Conservation (phyloP, 2,797 vertebrate species). For the Sebastes umbrosus region DNA sequence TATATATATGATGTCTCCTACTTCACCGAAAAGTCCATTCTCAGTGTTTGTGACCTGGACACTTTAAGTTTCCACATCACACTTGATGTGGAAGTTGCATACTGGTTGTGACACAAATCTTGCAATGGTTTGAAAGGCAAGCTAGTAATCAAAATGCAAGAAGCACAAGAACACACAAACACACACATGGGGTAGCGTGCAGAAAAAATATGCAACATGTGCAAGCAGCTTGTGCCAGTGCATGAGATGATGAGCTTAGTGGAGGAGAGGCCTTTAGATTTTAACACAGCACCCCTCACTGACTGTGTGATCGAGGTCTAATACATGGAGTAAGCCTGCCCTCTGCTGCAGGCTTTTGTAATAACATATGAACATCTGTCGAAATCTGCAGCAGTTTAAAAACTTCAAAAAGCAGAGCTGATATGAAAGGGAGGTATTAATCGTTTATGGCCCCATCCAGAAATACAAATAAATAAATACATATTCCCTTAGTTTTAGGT, state of each 20-base stretch:
- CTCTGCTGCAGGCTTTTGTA: slow-evolving; percentile 24
- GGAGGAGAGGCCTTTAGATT: not conserved
- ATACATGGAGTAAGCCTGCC: slow-evolving; percentile 20
- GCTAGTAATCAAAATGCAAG: too few relatives aligned
- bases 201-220: too few relatives aligned
- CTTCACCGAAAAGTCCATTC: too few relatives aligned
- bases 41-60: too few relatives aligned
- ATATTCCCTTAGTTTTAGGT: not conserved
- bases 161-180: too few relatives aligned
- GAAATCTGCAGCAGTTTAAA: not conserved
- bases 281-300: not conserved
- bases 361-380: fast-evolving
- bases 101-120: too few relatives aligned
- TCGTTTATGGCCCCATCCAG: not conserved
- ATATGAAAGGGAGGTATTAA: not conserved
- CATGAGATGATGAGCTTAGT: not conserved
- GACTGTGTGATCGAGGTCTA: not conserved
- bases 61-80: too few relatives aligned
- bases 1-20: too few relatives aligned
- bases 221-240: too few relatives aligned
- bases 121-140: too few relatives aligned
- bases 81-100: too few relatives aligned
- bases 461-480: not conserved
- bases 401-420: not conserved
- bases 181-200: too few relatives aligned